Conservation (phyloP, 64 coral and sea anemone species). For the Stichodactyla helianthus region DNA sequence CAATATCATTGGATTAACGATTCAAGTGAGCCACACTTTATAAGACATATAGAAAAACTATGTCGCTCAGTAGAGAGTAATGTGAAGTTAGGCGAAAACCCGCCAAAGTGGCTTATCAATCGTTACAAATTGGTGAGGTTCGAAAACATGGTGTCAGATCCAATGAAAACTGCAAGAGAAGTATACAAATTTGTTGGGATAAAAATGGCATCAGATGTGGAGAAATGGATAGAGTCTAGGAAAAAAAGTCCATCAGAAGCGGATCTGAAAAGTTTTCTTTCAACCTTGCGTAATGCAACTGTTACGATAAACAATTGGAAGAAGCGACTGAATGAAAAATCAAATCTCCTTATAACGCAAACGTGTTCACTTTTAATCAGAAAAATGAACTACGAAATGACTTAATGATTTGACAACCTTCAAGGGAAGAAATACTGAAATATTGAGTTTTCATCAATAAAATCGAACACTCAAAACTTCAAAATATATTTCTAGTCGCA, state of each 20-base stretch:
- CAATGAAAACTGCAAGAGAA: neutral
- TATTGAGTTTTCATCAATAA: too few species aligned
- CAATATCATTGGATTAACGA: neutral
- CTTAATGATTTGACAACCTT: too few species aligned
- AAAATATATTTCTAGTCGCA: too few species aligned
- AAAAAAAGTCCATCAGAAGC: neutral
- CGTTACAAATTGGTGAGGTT: neutral
- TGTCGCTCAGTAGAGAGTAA: neutral
- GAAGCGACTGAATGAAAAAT: neutral
- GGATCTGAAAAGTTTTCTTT: neutral
- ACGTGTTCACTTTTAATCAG: too few species aligned
- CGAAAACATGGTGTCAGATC: neutral
- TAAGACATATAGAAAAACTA: neutral
- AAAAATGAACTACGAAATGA: too few species aligned
- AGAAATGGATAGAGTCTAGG: conserved; percentile 12
- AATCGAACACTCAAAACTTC: too few species aligned
- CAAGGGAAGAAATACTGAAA: too few species aligned
- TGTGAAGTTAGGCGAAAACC: neutral
- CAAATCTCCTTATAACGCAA: too few species aligned
- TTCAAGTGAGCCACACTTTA: neutral
- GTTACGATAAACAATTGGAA: neutral
- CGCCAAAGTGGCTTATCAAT: neutral
- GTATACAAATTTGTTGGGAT: conserved; percentile 1
- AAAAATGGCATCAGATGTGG: neutral
- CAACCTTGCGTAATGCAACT: neutral